A percentile compares a stretch with the other conserved stretches of the same genome.
These are phyloP conservation scores for Pardalotus punctatus DNA, from an alignment of 2,113 vertebrate species.

Conservation along the genomic window DNA sequence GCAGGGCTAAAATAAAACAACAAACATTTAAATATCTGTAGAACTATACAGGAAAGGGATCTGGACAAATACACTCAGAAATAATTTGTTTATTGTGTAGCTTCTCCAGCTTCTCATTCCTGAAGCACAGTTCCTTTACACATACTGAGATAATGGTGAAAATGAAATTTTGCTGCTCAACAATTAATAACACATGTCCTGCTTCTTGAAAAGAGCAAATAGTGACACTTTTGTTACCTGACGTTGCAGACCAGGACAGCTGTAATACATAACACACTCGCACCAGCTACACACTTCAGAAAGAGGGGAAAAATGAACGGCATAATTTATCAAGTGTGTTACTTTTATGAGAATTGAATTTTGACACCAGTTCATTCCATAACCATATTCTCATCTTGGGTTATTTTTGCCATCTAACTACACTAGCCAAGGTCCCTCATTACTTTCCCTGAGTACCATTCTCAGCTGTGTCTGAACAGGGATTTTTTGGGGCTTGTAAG, in stretches of 20 bases:
- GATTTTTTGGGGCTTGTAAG: neutral
- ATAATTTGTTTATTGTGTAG: neutral
- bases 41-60: neutral
- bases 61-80: neutral
- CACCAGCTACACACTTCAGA: neutral
- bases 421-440: neutral
- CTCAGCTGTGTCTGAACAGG: neutral
- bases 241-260: neutral
- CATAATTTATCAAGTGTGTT: neutral
- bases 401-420: neutral
- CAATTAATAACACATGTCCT: neutral
- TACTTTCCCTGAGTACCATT: neutral
- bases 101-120: neutral
- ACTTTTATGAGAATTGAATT: neutral
- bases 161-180: neutral
- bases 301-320: fast-evolving
- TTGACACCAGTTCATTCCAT: neutral
- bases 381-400: neutral
- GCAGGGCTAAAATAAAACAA: neutral
- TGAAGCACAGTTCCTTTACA: neutral
- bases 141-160: neutral
- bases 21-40: neutral
- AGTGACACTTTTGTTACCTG: neutral
- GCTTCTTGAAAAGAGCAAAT: neutral
- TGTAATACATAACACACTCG: neutral